Evolutionary conservation across 1,140 invertebrate species (phyloP).

Genomic region (Anastrepha ludens): DNA sequence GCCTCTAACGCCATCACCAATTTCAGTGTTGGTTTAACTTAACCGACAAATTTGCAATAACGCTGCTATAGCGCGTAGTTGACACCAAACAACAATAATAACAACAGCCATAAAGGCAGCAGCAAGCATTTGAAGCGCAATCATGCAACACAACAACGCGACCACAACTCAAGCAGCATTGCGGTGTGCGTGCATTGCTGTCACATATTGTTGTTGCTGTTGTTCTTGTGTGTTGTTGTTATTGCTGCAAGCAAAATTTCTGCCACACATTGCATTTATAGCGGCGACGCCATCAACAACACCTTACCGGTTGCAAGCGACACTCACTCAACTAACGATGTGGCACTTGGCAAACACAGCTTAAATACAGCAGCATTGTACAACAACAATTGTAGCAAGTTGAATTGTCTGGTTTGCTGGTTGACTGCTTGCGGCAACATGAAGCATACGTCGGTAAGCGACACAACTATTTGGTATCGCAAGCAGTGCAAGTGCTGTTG

Average conservation of each 20-base stretch:
- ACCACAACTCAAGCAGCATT: slow-evolving; percentile 7
- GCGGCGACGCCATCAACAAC: neutral
- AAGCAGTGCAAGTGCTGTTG: slow-evolving; percentile 20
- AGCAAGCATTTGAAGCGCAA: slow-evolving; percentile 7
- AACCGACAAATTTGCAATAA: neutral
- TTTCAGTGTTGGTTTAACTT: neutral
- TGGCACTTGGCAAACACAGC: slow-evolving; percentile 21
- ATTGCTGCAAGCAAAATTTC: neutral
- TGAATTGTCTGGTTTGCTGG: neutral
- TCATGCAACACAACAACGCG: slow-evolving; percentile 19
- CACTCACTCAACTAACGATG: slow-evolving; percentile 37
- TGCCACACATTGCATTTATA: slow-evolving; percentile 9
- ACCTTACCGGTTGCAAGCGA: slow-evolving; percentile 30
- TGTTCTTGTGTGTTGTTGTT: slow-evolving; percentile 24
- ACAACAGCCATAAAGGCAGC: neutral
- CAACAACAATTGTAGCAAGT: neutral
- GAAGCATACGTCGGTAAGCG: neutral
- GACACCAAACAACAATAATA: neutral
- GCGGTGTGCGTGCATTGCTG: neutral
- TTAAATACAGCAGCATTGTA: neutral
- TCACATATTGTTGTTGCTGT: neutral
- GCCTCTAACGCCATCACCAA: neutral
- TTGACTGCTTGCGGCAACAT: slow-evolving; percentile 26
- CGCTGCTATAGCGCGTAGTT: neutral
- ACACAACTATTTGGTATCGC: neutral